Evolutionary conservation across 2,113 vertebrate species (phyloP).

Genomic region (Lampris incognitus): DNA sequence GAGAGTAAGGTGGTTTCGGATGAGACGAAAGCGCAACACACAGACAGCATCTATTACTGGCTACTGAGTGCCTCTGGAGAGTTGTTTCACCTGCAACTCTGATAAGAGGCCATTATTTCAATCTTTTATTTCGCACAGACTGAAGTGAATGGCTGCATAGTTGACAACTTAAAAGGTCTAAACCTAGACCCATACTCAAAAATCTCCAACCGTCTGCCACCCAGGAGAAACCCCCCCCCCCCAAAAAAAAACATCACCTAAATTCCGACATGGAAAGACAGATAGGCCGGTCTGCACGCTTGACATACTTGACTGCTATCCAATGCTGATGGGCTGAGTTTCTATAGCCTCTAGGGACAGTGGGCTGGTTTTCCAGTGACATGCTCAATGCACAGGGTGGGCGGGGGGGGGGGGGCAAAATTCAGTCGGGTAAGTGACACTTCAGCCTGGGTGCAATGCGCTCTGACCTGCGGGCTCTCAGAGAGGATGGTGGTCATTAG

Average conservation of each 20-base stretch:
- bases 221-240: background rate
- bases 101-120: background rate
- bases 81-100: background rate
- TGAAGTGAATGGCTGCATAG: constrained; percentile 11
- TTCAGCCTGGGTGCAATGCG: constrained; percentile 51
- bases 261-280: constrained; percentile 33
- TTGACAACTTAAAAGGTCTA: background rate
- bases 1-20: constrained; percentile 16
- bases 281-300: constrained; percentile 8
- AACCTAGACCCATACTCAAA: constrained; percentile 9
- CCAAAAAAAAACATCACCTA: background rate
- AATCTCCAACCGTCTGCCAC: constrained; percentile 14
- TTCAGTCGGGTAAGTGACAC: constrained; percentile 52
- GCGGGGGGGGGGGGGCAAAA: constrained; percentile 1
- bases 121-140: background rate
- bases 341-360: constrained; percentile 62
- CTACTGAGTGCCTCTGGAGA: background rate
- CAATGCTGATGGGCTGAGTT: constrained; percentile 49
- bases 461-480: constrained; percentile 53
- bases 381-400: constrained; percentile 46
- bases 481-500: constrained; percentile 54
- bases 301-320: constrained; percentile 55
- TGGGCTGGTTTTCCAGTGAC: constrained; percentile 61
- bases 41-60: background rate
- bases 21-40: background rate